Evolutionary conservation across 2,888 invertebrate species (phyloP).

Genomic region (Cerastoderma edule): DNA sequence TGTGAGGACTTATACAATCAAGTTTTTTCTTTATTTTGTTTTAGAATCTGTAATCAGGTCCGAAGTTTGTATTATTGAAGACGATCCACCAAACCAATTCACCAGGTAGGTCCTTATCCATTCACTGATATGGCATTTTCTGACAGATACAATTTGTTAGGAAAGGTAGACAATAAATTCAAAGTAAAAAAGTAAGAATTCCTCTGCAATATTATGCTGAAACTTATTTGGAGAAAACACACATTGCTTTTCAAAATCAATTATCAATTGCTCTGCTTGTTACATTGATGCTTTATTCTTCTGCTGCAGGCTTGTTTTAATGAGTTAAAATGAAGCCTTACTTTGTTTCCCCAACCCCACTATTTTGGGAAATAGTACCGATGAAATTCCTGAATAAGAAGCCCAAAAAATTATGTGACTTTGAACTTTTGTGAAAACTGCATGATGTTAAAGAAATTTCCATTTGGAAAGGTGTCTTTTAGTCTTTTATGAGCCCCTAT

Average conservation of each 20-base stretch:
- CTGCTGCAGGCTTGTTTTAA: no score
- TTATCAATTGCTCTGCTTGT: not conserved
- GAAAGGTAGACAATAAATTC: no score
- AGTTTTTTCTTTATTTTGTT: constrained; percentile 22
- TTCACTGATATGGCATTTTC: no score
- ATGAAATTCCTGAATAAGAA: no score
- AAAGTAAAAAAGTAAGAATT: no score
- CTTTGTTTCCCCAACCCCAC: no score
- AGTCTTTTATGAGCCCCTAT: no score
- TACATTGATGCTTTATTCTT: no score
- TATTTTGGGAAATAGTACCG: no score
- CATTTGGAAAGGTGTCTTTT: not conserved
- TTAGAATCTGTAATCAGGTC: constrained; percentile 10
- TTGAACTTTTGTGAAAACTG: not conserved
- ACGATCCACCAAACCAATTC: constrained; percentile 35
- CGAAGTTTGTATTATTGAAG: constrained; percentile 3
- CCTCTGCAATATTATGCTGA: not conserved
- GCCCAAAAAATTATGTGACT: not conserved
- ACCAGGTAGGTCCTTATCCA: constrained; percentile 42
- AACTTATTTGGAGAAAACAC: not conserved
- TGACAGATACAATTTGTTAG: no score
- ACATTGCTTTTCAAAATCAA: not conserved
- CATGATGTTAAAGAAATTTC: not conserved
- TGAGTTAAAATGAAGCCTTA: no score
- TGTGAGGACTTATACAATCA: no score